Percentiles rank a stretch among this genome's conserved stretches.
These are phyloP conservation scores for Cerceris ruficornis DNA, from an alignment of 2,888 invertebrate genomes.

Conservation along the genomic window DNA sequence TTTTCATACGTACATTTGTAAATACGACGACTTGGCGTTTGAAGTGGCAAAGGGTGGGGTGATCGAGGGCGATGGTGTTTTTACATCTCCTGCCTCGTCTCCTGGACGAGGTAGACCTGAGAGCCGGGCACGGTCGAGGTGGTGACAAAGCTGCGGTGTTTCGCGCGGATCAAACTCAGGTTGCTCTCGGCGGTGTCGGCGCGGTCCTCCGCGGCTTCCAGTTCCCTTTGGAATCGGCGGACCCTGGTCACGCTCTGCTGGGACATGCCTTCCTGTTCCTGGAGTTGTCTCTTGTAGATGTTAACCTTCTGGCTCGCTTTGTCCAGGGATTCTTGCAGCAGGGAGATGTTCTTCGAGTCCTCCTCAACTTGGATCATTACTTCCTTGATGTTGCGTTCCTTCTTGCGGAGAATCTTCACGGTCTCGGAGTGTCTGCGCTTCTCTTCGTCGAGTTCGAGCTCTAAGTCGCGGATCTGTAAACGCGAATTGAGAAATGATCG, in stretches of 20 bases:
- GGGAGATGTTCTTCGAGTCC: conserved; percentile 96
- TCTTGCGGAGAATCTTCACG: conserved; percentile 98
- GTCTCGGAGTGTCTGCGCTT: conserved; percentile 98
- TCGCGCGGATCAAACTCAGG: conserved; percentile 96
- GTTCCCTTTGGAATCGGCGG: conserved; percentile 98
- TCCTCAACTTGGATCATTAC: conserved; percentile 97
- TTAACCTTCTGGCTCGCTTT: conserved; percentile 93
- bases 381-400: conserved; percentile 98
- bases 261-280: conserved; percentile 96
- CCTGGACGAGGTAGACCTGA: conserved; percentile 95
- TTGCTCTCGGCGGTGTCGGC: conserved; percentile 97
- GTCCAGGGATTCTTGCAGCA: conserved; percentile 95
- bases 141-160: conserved; percentile 98
- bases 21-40: conserved; percentile 63
- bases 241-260: conserved; percentile 96
- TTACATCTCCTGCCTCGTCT: conserved; percentile 85
- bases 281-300: conserved; percentile 97
- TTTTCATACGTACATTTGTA: conserved; percentile 56
- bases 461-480: conserved; percentile 93
- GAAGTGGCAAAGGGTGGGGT: conserved; percentile 60
- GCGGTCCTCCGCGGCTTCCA: conserved; percentile 98
- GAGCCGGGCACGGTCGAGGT: conserved; percentile 96
- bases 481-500: neutral
- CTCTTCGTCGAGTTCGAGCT: conserved; percentile 97
- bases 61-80: conserved; percentile 45